Percentiles rank a stretch among this genome's conserved stretches.
These are phyloP conservation scores for Tachuris rubrigastra DNA, from an alignment of 2,113 vertebrate genomes.

Conservation along the genomic window DNA sequence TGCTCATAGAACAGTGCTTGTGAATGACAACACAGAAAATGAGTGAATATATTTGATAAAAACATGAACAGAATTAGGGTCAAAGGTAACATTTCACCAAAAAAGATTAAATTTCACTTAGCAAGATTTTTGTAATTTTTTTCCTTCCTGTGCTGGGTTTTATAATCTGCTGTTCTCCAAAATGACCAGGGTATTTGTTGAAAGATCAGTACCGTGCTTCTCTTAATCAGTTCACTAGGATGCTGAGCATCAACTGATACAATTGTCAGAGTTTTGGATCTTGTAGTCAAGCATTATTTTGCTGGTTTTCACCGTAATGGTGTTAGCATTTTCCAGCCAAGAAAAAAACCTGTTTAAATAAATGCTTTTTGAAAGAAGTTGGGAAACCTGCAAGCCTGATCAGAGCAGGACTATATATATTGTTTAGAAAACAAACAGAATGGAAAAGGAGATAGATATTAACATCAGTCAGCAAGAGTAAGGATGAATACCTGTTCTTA, in stretches of 20 bases:
- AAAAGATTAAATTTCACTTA: background rate
- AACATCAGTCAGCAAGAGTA: background rate
- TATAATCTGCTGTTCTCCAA: background rate
- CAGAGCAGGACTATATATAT: background rate
- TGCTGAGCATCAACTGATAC: background rate
- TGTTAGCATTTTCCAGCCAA: background rate
- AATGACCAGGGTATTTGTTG: background rate
- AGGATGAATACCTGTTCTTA: background rate
- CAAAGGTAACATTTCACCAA: background rate
- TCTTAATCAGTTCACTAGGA: background rate
- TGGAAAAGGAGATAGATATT: background rate
- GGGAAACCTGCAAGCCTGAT: background rate
- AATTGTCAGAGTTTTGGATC: background rate
- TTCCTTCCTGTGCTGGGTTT: background rate
- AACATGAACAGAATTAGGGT: background rate
- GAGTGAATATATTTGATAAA: background rate
- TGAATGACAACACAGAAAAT: background rate
- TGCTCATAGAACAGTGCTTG: background rate
- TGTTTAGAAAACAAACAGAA: background rate
- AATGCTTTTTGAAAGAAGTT: background rate
- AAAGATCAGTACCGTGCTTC: background rate
- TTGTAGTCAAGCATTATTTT: background rate
- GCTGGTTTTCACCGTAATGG: background rate
- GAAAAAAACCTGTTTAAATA: background rate
- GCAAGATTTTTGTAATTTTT: background rate